Conservation (phyloP, 2,113 vertebrate genomes). For the Beaufortia kweichowensis region DNA sequence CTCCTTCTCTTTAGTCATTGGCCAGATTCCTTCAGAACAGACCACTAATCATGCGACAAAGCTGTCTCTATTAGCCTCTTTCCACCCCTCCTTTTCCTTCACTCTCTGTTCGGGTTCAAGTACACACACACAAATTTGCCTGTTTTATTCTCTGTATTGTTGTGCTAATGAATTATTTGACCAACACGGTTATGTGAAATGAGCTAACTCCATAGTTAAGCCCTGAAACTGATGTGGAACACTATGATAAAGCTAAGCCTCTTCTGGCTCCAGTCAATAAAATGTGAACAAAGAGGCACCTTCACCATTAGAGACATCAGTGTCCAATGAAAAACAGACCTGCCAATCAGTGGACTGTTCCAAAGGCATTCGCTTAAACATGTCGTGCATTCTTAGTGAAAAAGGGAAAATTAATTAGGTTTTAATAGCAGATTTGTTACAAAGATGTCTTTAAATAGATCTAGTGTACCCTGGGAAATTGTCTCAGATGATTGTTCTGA, state of each 20-base stretch:
- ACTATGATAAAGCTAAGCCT: conserved; percentile 52
- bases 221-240: conserved; percentile 32
- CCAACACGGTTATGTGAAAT: conserved; percentile 38
- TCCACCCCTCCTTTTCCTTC: conserved; percentile 39
- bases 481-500: background rate
- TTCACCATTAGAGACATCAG: conserved; percentile 72
- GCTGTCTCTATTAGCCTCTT: conserved; percentile 65
- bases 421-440: conserved; percentile 75
- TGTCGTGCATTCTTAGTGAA: conserved; percentile 74
- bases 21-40: conserved; percentile 57
- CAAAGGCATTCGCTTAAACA: conserved; percentile 71
- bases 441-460: conserved; percentile 54
- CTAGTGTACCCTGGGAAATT: conserved; percentile 15
- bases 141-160: conserved; percentile 37
- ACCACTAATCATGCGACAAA: conserved; percentile 68
- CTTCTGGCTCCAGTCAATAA: conserved; percentile 54
- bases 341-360: conserved; percentile 70
- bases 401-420: conserved; percentile 76
- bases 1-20: conserved; percentile 51
- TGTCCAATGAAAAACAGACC: conserved; percentile 68
- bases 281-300: conserved; percentile 65
- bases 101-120: conserved; percentile 36
- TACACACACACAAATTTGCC: conserved; percentile 13
- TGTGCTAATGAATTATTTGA: conserved; percentile 44
- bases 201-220: conserved; percentile 28